Evolutionary conservation across 2,797 vertebrate genomes (phyloP).

Genomic region (Syngnathus acus): DNA sequence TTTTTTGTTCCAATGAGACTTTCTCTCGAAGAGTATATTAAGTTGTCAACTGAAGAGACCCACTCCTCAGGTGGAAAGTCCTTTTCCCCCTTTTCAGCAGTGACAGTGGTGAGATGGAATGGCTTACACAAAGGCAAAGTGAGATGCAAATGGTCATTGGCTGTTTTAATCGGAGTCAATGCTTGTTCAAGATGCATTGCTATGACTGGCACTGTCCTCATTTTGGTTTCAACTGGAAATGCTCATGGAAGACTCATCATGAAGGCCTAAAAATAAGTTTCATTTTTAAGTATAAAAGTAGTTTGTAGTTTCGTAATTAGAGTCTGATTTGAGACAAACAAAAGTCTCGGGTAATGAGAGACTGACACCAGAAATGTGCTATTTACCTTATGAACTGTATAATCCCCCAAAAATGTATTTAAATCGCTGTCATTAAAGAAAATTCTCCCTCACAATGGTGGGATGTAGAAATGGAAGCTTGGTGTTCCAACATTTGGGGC

Average conservation of each 20-base stretch:
- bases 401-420: too few species aligned
- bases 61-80: background rate
- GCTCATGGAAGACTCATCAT: background rate
- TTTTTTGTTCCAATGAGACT: background rate
- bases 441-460: too few species aligned
- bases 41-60: background rate
- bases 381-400: too few species aligned
- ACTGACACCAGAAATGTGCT: too few species aligned
- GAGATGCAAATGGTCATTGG: conserved; percentile 43
- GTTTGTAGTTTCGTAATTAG: too few species aligned
- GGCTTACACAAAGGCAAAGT: conserved; percentile 23
- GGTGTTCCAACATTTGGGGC: too few species aligned
- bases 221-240: background rate
- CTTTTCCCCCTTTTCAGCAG: background rate
- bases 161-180: conserved; percentile 48
- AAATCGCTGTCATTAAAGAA: too few species aligned
- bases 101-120: conserved; percentile 7
- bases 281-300: too few species aligned
- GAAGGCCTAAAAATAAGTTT: too few species aligned
- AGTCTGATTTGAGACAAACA: too few species aligned
- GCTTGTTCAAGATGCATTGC: conserved; percentile 47
- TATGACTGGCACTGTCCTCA: conserved; percentile 18
- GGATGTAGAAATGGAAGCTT: too few species aligned
- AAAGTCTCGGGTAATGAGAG: too few species aligned
- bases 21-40: background rate